phyloP scores from a whole-genome alignment of 2,113 vertebrate species.

The Corvus moneduloides region DNA sequence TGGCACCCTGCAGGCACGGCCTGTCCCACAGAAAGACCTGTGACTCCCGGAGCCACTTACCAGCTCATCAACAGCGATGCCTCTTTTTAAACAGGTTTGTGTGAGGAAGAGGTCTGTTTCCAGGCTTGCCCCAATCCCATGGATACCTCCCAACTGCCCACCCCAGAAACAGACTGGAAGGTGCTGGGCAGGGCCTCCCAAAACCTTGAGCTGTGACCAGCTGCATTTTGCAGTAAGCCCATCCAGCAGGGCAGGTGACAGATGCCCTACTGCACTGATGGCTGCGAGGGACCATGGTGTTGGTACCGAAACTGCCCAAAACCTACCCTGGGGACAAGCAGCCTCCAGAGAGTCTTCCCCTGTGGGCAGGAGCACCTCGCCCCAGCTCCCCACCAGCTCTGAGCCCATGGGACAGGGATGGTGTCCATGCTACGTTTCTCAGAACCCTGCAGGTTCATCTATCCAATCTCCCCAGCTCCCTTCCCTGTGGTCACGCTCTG shows the following conservation, averaged over 20 bases:
- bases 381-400: neutral
- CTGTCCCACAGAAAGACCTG: neutral
- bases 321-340: rapidly evolving
- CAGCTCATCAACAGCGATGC: neutral
- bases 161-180: neutral
- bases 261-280: rapidly evolving
- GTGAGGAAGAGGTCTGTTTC: neutral
- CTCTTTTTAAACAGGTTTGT: neutral
- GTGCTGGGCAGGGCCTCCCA: too few species aligned
- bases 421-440: neutral
- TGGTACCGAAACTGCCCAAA: neutral
- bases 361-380: neutral
- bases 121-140: neutral
- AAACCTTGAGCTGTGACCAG: neutral
- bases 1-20: rapidly evolving
- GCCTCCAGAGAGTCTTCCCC: neutral
- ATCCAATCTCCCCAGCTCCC: neutral
- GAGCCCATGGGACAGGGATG: rapidly evolving
- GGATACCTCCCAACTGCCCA: neutral
- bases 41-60: neutral
- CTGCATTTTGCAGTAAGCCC: neutral
- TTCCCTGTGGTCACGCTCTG: neutral
- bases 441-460: neutral
- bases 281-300: rapidly evolving
- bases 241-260: neutral